A percentile compares a stretch with the other conserved stretches of the same genome.
Conservation (phyloP, 2,888 invertebrate genomes). For the Sycophila texana region DNA sequence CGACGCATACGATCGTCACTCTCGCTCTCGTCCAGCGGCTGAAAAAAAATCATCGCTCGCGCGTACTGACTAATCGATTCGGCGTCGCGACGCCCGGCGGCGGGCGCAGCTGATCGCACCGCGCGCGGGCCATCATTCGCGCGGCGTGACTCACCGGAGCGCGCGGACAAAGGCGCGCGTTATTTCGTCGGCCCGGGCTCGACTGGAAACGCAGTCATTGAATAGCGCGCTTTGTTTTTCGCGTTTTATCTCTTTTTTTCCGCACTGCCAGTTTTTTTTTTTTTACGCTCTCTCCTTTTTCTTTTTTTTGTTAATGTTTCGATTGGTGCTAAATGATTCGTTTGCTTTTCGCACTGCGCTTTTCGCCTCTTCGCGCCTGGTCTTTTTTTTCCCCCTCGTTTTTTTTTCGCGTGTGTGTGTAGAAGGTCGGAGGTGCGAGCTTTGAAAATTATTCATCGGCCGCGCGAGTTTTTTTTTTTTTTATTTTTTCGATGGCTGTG, state of each 20-base stretch:
- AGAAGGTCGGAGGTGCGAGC: too few relatives aligned
- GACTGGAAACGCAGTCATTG: slow-evolving; percentile 12
- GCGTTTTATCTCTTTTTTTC: not conserved
- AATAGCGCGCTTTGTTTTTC: slow-evolving; percentile 17
- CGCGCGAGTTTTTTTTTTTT: too few relatives aligned
- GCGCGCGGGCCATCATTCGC: slow-evolving; percentile 27
- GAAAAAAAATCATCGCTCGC: slow-evolving; percentile 12
- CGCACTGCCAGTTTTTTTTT: too few relatives aligned
- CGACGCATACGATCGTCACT: not conserved
- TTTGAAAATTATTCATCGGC: too few relatives aligned
- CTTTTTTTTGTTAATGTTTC: too few relatives aligned
- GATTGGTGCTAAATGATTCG: not conserved
- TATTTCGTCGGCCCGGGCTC: not conserved
- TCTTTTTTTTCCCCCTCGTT: too few relatives aligned
- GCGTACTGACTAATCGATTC: slow-evolving; percentile 51
- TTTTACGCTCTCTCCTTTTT: too few relatives aligned
- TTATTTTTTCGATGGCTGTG: too few relatives aligned
- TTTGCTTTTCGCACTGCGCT: not conserved
- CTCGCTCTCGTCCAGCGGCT: not conserved
- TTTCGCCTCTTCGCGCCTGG: too few relatives aligned
- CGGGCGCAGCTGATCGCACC: slow-evolving; percentile 44
- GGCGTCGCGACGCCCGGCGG: slow-evolving; percentile 33
- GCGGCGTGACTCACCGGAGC: slow-evolving; percentile 46
- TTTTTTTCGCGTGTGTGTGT: too few relatives aligned
- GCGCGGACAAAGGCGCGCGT: slow-evolving; percentile 25